Base-by-base conservation (phyloP, 2,113 vertebrate species). In the Mugil cephalus region DNA sequence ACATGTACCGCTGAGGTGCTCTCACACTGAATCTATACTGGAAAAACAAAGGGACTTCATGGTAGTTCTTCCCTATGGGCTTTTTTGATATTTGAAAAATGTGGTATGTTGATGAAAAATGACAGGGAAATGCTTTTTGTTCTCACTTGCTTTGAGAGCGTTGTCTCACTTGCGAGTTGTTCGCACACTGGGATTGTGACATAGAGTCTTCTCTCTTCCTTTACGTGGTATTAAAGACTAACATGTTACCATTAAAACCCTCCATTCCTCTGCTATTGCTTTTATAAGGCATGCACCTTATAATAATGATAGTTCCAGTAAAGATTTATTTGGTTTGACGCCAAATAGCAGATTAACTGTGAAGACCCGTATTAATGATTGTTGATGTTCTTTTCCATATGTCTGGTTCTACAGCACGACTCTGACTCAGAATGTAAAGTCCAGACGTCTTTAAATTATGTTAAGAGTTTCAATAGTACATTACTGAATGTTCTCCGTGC, bases 391-490 rank as follows among this genome's bases (percentile, higher is more conserved):
- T 40, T 53, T 24, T 54, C 7, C 52, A 46, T 46, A 74, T 66
- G 18, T 54, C 48, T 50, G 14, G n/a, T 73, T 50, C 35, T 63
- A 14, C 65, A 17, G 21, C 56, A 39, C 0, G n/a, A 21, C n/a
- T 81, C 30, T 76, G 71, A 83, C 85, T 82, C 14, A 55, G 80
- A 90, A 85, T 90, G 82, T 89, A 60, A 76, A 39, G 56, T 21
- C n/a, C 48, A 4, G 55, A 30, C 40, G 51, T 66, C 58, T 8
- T 35, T 52, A n/a, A 56, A 43, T 53, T 43, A 35, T 42, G 50
- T 61, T 48, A 36, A 55, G 18, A 67, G 8, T 77, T 74, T 59
- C 55, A 24, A 36, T 58, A 47, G 12, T 74, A 71, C 38, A 38
- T 83, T 77, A 48, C 63, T 74, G 47, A 82, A 84, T 84, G 74